Percentiles rank a stretch among this genome's conserved stretches.
Evolutionary conservation across 1,140 invertebrate genomes (phyloP).

Genomic region (Solen grandis): DNA sequence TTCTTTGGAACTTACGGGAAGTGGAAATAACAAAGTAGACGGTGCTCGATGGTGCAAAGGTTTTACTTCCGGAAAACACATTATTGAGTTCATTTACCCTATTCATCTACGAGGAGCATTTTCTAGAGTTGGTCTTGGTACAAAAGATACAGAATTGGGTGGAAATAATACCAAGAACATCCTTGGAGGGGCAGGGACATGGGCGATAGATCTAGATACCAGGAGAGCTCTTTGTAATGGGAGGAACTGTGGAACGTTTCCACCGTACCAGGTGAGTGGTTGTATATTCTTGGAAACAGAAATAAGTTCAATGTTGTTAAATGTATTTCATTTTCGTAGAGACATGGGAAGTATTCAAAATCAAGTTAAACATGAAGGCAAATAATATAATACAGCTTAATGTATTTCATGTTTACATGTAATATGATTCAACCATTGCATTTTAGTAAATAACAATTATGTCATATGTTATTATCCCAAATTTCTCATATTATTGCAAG

Average conservation of each 20-base stretch:
- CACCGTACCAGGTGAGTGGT: no score
- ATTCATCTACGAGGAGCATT: slow-evolving; percentile 17
- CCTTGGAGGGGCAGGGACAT: slow-evolving; percentile 44
- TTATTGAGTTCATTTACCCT: slow-evolving; percentile 63
- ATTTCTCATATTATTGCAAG: no score
- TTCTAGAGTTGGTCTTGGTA: slow-evolving; percentile 58
- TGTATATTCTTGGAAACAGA: no score
- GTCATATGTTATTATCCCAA: no score
- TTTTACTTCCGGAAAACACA: slow-evolving; percentile 55
- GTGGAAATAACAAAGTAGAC: neutral
- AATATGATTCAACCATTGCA: no score
- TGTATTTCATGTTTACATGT: no score
- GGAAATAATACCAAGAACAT: slow-evolving; percentile 36
- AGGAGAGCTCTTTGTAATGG: slow-evolving; percentile 14
- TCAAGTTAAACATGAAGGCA: no score
- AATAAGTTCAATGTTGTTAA: no score
- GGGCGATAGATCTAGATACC: slow-evolving; percentile 38
- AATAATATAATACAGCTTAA: no score
- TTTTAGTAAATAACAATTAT: no score
- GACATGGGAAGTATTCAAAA: no score
- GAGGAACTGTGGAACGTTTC: slow-evolving; percentile 4
- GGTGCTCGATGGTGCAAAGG: slow-evolving; percentile 41
- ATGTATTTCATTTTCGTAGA: no score
- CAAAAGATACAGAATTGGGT: slow-evolving; percentile 21
- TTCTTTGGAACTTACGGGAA: slow-evolving; percentile 7